These are phyloP conservation scores for Patella pellucida DNA, from an alignment of 2,888 invertebrate species.

Conservation along the genomic window DNA sequence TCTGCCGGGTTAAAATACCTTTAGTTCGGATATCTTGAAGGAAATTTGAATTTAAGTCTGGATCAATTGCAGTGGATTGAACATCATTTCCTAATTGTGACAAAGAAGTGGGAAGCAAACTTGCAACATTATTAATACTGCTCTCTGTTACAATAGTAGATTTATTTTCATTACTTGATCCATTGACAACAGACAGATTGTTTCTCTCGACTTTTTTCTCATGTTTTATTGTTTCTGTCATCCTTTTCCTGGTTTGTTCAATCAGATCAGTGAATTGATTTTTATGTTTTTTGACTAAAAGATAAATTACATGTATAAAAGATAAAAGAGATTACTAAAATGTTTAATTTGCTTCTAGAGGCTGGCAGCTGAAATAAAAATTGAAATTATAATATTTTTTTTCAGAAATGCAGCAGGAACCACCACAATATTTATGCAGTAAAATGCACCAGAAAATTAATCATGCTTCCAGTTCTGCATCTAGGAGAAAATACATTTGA, in stretches of 20 bases:
- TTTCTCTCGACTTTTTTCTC: no score
- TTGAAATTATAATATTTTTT: no score
- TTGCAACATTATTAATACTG: background rate
- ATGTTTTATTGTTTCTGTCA: conserved; percentile 1
- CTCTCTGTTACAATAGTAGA: background rate
- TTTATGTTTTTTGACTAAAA: conserved; percentile 28
- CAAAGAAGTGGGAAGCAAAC: no score
- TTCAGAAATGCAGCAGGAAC: no score
- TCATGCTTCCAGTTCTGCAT: no score
- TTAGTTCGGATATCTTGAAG: background rate
- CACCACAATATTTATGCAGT: no score
- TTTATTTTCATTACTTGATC: background rate
- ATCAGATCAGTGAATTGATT: conserved; percentile 32
- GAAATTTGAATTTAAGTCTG: background rate
- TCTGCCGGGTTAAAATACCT: background rate
- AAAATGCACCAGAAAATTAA: no score
- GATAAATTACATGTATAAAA: background rate
- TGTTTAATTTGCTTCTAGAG: no score
- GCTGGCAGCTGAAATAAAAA: no score
- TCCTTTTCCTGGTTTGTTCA: conserved; percentile 22
- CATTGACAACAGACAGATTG: no score
- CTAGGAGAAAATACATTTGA: no score
- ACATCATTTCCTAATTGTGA: background rate
- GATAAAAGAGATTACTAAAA: no score
- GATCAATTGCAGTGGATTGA: background rate